These are phyloP conservation scores for Nannoperca australis DNA, from an alignment of 2,797 vertebrate genomes.

Conservation along the genomic window DNA sequence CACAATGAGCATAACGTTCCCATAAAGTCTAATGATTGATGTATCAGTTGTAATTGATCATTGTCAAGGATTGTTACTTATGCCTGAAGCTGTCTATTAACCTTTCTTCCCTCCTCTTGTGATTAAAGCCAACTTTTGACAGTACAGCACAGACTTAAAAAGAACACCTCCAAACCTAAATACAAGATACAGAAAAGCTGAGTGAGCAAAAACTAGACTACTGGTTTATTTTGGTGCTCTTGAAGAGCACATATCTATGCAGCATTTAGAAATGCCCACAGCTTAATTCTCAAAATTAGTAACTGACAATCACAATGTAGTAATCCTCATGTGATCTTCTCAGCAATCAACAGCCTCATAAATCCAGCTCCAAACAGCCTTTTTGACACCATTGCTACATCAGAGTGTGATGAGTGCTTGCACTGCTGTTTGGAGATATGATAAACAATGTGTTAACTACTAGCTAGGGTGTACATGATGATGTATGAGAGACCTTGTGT, in stretches of 20 bases:
- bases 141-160: background rate
- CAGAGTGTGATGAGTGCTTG: conserved; percentile 30
- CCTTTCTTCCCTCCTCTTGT: background rate
- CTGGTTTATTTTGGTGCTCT: conserved; percentile 1
- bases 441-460: conserved; percentile 23
- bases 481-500: conserved; percentile 23
- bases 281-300: conserved; percentile 23
- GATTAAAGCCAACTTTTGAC: conserved; percentile 9
- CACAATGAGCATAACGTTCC: background rate
- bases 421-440: conserved; percentile 24
- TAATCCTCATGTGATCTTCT: conserved; percentile 43
- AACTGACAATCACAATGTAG: conserved; percentile 45
- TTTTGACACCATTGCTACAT: conserved; percentile 16
- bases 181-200: background rate
- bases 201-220: background rate
- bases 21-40: background rate
- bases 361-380: conserved; percentile 41
- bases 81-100: background rate
- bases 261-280: conserved; percentile 18
- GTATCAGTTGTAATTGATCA: background rate
- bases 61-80: background rate
- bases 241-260: background rate
- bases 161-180: conserved; percentile 7
- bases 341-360: conserved; percentile 37
- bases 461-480: conserved; percentile 35